Conservation (phyloP, 30 jellyfish, hydroid and myxozoan genomes). For the Pelagia noctiluca region DNA sequence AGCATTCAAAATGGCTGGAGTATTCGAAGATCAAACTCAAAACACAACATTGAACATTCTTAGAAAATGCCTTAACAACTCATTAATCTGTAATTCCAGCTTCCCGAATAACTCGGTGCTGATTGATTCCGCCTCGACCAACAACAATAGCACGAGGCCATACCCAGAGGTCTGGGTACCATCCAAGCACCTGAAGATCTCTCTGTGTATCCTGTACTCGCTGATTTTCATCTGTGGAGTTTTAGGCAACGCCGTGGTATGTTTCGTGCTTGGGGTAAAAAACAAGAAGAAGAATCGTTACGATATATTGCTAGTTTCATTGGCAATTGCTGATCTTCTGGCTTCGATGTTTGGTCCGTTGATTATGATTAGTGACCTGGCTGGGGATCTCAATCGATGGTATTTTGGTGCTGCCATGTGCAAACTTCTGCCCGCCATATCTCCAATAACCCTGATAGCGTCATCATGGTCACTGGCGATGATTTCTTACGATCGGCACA, state of each 20-base stretch:
- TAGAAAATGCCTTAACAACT: no score
- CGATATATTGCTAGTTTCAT: conserved; percentile 40
- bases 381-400: conserved; percentile 54
- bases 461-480: conserved; percentile 64
- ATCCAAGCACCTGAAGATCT: background rate
- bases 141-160: background rate
- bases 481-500: conserved; percentile 53
- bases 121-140: background rate
- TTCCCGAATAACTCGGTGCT: background rate
- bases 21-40: background rate
- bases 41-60: background rate
- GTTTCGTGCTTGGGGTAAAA: conserved; percentile 59
- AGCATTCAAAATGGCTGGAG: background rate
- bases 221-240: conserved; percentile 27
- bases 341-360: conserved; percentile 45
- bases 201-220: conserved; percentile 19
- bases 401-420: conserved; percentile 44
- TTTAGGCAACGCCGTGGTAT: conserved; percentile 39
- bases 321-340: conserved; percentile 48
- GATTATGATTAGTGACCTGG: conserved; percentile 55
- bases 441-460: conserved; percentile 55
- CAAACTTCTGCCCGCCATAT: conserved; percentile 50
- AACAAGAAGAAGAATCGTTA: conserved; percentile 21
- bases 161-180: conserved; percentile 10
- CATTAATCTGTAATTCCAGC: background rate